phyloP scores from a whole-genome alignment of 2,113 vertebrate species.

The Phasianus colchicus region DNA sequence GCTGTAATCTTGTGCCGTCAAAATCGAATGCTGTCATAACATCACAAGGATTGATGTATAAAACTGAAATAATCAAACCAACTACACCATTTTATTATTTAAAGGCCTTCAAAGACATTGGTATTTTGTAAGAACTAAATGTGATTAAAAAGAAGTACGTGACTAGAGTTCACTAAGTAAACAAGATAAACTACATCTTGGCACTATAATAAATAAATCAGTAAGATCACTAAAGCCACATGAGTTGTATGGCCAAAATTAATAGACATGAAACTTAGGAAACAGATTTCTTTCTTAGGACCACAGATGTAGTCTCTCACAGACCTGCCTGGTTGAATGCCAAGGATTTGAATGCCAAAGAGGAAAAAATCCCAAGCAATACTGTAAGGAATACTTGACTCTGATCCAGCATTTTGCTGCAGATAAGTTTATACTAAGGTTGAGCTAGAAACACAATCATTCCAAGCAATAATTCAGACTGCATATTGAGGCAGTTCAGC shows the following conservation, averaged over 20 bases:
- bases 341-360: conserved; percentile 30
- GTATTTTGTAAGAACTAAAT: background rate
- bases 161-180: background rate
- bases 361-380: background rate
- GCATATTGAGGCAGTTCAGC: background rate
- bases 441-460: background rate
- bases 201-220: conserved; percentile 32
- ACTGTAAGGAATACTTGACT: background rate
- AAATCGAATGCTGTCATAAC: background rate
- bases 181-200: conserved; percentile 40
- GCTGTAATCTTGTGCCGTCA: background rate
- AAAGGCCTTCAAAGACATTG: background rate
- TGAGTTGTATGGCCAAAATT: conserved; percentile 60
- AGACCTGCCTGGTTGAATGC: background rate
- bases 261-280: conserved; percentile 62
- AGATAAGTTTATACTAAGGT: background rate
- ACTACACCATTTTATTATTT: background rate
- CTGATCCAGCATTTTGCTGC: background rate
- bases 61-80: background rate
- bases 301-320: conserved; percentile 35
- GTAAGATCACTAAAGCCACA: conserved; percentile 38
- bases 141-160: conserved; percentile 1
- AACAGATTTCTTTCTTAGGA: conserved; percentile 44
- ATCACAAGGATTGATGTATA: background rate
- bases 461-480: background rate